Base-by-base conservation (phyloP, 2,888 invertebrate species). In the Catonia carolina region DNA sequence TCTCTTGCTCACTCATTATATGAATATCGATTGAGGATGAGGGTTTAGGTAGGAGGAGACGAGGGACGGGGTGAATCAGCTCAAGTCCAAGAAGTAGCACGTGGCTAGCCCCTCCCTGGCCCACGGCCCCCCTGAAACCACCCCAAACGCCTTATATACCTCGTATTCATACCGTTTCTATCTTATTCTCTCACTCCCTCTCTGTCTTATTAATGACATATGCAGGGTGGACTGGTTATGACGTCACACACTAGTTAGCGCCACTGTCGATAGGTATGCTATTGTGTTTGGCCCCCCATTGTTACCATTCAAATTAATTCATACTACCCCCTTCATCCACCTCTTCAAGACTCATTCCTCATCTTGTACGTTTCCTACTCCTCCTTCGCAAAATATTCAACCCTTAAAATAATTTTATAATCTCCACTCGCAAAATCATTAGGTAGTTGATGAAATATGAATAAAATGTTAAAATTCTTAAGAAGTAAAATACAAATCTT, bases 131-230 rank as follows among this genome's bases (percentile, higher is more conserved):
- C 15, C 15, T 14, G 22, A 7, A 23, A 8, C 2, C 45, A 2
- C 4, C 22, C 45, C 27, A 45, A n/a, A 22, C 45, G 27, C 45
- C 45, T 27, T 22, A 15, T 45, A 20, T 45, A 23, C 45, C 50
- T 50, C 50, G 15, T 35, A 15, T 15, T 33, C 48, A 18, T n/a
- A 18, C 8, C 7, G 20, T 39, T 10, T 52, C 42, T 31, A 33
- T 47, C 47, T 45, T 20, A 27, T 33, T 31, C 33, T 23, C 12
- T 22, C 27, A 50, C 51, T 37, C 52, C 33, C 55, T 45, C 55
- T 53, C 52, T 59, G 59, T 59, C 63, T 63, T 62, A 61, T 62
- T 63, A 63, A 63, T 63, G 63, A 63, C 63, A 63, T 63, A 63
- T 63, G 62, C 63, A 63, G 61, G 63, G 61, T 53, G 58, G 63